phyloP scores from a whole-genome alignment of 2,888 invertebrate species.

The Plebejus melissa region DNA sequence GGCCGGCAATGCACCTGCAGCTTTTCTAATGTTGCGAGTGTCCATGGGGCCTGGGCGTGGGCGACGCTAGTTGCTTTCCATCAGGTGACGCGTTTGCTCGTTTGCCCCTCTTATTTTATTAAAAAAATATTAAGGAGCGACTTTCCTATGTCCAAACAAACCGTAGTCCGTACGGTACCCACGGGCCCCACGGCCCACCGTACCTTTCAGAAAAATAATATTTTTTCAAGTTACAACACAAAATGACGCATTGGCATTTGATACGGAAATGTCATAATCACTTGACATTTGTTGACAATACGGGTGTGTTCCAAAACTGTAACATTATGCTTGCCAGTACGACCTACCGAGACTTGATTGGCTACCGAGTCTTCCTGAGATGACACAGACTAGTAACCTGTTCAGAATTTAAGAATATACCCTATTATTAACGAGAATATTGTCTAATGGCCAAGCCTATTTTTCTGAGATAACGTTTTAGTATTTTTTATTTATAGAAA shows the following conservation, averaged over 20 bases:
- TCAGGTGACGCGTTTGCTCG: no score
- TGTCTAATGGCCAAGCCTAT: constrained; percentile 75
- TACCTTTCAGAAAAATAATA: no score
- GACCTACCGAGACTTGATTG: background rate
- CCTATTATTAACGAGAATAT: constrained; percentile 51
- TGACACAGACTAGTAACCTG: background rate
- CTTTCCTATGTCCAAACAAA: no score
- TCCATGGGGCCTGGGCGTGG: no score
- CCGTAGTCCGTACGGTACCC: no score
- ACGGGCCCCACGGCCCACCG: no score
- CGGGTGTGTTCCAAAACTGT: background rate
- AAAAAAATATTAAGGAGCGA: no score
- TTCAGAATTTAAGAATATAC: background rate
- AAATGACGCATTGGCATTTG: background rate
- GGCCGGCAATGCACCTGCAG: no score
- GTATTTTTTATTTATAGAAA: constrained; percentile 52
- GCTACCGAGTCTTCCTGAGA: background rate
- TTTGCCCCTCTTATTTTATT: no score
- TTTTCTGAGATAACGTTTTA: constrained; percentile 59
- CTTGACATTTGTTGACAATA: constrained; percentile 36
- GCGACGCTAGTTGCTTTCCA: no score
- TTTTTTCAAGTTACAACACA: no score
- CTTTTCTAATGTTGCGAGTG: no score
- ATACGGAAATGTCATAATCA: constrained; percentile 19
- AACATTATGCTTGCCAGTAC: background rate